Evolutionary conservation across 92 coral and sea anemone genomes (phyloP), one percentile per base, ranked within the genome.

Genomic region (Porites evermanni): DNA sequence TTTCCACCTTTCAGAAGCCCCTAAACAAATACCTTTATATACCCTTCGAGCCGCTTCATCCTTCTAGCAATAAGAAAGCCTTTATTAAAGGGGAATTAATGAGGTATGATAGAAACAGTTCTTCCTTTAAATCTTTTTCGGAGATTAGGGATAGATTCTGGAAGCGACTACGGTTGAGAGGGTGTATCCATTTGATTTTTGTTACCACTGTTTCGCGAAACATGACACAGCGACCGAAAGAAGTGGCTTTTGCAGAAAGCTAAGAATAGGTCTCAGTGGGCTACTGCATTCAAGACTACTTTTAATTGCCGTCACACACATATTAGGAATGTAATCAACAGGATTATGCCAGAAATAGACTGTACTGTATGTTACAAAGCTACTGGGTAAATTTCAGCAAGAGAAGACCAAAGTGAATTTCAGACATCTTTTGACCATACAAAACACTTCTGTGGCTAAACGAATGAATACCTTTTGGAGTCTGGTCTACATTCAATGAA

Each of bases 31-130:
- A 87, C 53, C 53, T 87, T 58, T 80, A 72, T 64, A 79, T 87
- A 16, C 80, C 80, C 72, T 87, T 70, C 74, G 86, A 87, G 81
- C 65, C 82, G 19, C 80, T 80, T 53, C 90, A 73, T 29, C 80
- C 86, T 64, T 53, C 76, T 24, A 87, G 86, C 86, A 79, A 80
- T 53, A 79, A 87, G 80, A 87, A 70, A 87, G 90, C 85, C 74
- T 87, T 87, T 50, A 87, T 70, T 61, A 79, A 70, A 59, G 89
- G 84, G 21, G 78, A 85, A 59, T 72, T 84, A 32, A 32, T 74
- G 52, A 47, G 81, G 16, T 85, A 85, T 61, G 88, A 82, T 52
- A 75, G 88, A 60, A 76, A 74, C n/a, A 74, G 88, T 24, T 85
- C 88, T 63, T 16, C 81, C 81, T 16, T 74, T 23, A 50, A 64